A percentile compares a stretch with the other conserved stretches of the same genome.
phyloP scores from a whole-genome alignment of 2,113 vertebrate genomes.

The Montifringilla adamsi region DNA sequence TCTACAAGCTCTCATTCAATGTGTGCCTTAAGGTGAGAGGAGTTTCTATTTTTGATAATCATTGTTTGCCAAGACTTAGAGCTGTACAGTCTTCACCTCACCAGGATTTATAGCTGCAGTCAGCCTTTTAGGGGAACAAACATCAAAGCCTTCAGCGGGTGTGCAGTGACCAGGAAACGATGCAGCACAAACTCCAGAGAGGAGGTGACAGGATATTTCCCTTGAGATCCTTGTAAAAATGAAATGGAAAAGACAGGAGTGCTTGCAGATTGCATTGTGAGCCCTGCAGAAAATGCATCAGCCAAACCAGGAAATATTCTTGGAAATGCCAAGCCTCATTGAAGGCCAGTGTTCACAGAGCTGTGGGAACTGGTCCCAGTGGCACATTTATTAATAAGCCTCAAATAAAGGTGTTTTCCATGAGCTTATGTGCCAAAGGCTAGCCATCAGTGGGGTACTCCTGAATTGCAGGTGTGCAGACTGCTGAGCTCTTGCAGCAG shows the following conservation, averaged over 20 bases:
- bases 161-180: not conserved
- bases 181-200: not conserved
- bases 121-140: not conserved
- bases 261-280: not conserved
- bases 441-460: not conserved
- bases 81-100: not conserved
- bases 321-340: not conserved
- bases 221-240: not conserved
- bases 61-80: not conserved
- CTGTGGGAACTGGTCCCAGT: not conserved
- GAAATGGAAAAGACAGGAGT: rapidly evolving
- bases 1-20: not conserved
- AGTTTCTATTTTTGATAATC: not conserved
- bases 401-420: not conserved
- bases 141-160: not conserved
- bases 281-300: not conserved
- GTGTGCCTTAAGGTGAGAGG: not conserved
- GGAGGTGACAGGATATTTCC: not conserved
- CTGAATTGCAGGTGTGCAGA: not conserved
- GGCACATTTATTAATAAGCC: not conserved
- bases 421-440: not conserved
- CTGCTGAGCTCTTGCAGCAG: not conserved
- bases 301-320: not conserved
- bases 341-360: not conserved
- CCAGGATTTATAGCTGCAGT: not conserved